These are phyloP conservation scores for Bubo scandiacus DNA, from an alignment of 2,113 vertebrate genomes.

Conservation along the genomic window DNA sequence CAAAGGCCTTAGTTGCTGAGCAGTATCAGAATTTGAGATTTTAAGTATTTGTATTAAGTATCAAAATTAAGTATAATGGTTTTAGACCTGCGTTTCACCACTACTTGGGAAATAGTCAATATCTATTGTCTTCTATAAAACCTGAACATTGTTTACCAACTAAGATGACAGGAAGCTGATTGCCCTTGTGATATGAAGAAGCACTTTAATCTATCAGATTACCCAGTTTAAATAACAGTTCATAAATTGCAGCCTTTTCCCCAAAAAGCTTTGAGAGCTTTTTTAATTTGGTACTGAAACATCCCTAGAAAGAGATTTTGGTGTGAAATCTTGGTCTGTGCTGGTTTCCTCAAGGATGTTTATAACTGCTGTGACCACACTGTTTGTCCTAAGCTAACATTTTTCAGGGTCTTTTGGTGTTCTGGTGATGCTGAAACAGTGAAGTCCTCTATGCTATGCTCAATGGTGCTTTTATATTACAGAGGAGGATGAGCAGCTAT, in stretches of 20 bases:
- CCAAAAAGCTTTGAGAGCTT: background rate
- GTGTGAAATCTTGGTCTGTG: background rate
- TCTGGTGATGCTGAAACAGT: background rate
- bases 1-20: background rate
- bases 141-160: background rate
- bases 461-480: background rate
- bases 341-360: background rate
- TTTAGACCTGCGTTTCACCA: background rate
- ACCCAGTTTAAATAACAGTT: background rate
- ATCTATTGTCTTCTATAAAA: background rate
- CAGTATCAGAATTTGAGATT: background rate
- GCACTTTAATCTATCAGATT: background rate
- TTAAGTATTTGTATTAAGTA: background rate
- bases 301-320: background rate
- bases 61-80: background rate
- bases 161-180: background rate
- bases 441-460: background rate
- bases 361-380: background rate
- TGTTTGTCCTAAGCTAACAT: background rate
- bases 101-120: background rate
- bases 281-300: background rate
- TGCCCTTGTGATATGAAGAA: background rate
- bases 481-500: background rate
- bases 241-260: background rate
- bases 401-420: background rate